A percentile compares a stretch with the other conserved stretches of the same genome.
phyloP scores from a whole-genome alignment of 2,888 invertebrate species.

The Blastobasis adustella region DNA sequence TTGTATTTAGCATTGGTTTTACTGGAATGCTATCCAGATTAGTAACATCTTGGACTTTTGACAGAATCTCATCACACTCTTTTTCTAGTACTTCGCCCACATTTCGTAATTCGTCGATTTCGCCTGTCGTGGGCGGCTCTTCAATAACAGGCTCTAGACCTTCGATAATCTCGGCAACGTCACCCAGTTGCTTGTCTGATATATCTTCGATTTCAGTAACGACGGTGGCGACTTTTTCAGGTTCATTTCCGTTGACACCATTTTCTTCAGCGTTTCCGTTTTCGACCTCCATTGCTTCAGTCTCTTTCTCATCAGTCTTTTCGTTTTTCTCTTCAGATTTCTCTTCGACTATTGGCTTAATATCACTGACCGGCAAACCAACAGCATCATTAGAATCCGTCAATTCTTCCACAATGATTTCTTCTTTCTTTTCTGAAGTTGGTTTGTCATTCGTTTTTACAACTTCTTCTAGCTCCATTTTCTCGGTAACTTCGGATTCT shows the following conservation, averaged over 20 bases:
- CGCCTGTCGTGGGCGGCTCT: conserved; percentile 42
- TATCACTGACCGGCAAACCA: conserved; percentile 29
- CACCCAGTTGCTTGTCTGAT: conserved; percentile 37
- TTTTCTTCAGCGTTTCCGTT: conserved; percentile 25
- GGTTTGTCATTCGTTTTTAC: conserved; percentile 5
- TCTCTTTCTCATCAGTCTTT: conserved; percentile 39
- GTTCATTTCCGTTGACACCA: conserved; percentile 21
- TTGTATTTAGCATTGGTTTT: conserved; percentile 51
- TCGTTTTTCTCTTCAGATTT: conserved; percentile 34
- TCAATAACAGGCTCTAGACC: conserved; percentile 52
- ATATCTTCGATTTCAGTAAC: conserved; percentile 54
- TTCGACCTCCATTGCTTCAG: conserved; percentile 35
- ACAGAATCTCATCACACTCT: conserved; percentile 65
- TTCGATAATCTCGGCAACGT: conserved; percentile 43
- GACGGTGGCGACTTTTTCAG: conserved; percentile 32
- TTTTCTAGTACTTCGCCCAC: conserved; percentile 61
- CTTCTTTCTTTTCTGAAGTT: conserved; percentile 18
- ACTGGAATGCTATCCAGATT: conserved; percentile 55
- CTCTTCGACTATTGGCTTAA: conserved; percentile 32
- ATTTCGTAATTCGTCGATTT: conserved; percentile 54
- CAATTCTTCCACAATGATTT: conserved; percentile 17
- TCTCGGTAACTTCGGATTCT: conserved; percentile 28
- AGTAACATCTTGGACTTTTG: conserved; percentile 63
- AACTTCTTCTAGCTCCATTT: conserved; percentile 41
- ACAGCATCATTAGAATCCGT: conserved; percentile 29